Conservation (phyloP, 2,888 invertebrate species). For the Apodemia mormo region DNA sequence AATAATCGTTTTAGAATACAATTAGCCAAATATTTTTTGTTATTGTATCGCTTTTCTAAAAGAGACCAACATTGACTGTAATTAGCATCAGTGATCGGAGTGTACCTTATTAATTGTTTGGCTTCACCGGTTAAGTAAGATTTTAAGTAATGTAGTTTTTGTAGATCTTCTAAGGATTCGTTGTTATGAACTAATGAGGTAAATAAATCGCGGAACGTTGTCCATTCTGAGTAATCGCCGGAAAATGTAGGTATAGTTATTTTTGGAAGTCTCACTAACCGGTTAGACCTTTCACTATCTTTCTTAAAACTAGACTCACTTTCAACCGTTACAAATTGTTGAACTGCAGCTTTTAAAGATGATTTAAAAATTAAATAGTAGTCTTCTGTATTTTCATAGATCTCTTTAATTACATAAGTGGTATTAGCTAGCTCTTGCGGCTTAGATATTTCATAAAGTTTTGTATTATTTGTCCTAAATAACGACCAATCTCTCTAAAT, state of each 20-base stretch:
- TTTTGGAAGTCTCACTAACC: not conserved
- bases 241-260: constrained; percentile 19
- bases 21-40: constrained; percentile 32
- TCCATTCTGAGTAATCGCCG: constrained; percentile 18
- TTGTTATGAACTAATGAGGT: constrained; percentile 17
- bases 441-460: not conserved
- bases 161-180: not conserved
- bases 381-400: not conserved
- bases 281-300: too few relatives aligned
- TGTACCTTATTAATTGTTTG: not conserved
- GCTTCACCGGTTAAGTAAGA: constrained; percentile 22
- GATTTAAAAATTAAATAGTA: not conserved
- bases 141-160: constrained; percentile 19
- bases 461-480: not conserved
- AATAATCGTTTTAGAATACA: constrained; percentile 36
- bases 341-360: not conserved
- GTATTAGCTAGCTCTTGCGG: not conserved
- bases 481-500: not conserved
- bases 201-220: constrained; percentile 22
- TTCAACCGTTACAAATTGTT: not conserved
- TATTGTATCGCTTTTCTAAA: constrained; percentile 33
- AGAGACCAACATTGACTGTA: constrained; percentile 36
- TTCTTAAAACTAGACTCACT: not conserved
- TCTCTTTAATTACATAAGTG: not conserved
- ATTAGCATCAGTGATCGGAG: constrained; percentile 29